Conservation (phyloP, 1,140 invertebrate species). For the Triops cancriformis region DNA sequence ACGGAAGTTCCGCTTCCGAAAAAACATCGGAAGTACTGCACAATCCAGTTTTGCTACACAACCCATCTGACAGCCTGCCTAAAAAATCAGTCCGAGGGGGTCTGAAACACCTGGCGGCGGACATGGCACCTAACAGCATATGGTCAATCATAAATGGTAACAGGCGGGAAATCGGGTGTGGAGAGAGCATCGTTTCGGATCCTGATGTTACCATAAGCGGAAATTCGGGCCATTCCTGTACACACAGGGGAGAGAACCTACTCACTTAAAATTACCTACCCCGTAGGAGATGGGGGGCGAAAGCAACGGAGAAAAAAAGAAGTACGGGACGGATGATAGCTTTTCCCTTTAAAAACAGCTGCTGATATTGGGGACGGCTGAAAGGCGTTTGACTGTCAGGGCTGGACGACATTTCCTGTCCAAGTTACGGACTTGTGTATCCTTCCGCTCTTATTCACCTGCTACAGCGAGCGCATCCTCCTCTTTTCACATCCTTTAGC, state of each 20-base stretch:
- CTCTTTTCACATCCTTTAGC: not conserved
- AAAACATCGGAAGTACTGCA: not conserved
- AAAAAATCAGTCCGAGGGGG: not conserved
- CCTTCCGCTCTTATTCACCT: constrained; percentile 13
- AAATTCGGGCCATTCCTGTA: not conserved
- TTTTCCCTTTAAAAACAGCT: not conserved
- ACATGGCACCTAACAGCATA: not conserved
- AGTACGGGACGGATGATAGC: not conserved
- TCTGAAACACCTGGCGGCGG: not conserved
- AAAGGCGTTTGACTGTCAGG: not conserved
- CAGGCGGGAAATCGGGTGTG: constrained; percentile 11
- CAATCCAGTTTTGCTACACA: not conserved
- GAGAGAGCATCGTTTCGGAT: not conserved
- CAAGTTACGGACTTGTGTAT: constrained; percentile 9
- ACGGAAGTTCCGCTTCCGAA: not conserved
- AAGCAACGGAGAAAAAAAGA: not conserved
- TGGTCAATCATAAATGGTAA: not conserved
- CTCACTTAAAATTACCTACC: too few species aligned
- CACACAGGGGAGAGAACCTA: too few species aligned
- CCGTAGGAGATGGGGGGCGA: not conserved
- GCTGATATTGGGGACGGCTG: not conserved
- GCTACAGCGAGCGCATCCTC: not conserved
- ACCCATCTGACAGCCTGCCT: not conserved
- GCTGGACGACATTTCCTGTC: not conserved
- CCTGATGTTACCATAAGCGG: constrained; percentile 7